phyloP scores from a whole-genome alignment of 2,888 invertebrate genomes.

The Eupithecia subumbrata region DNA sequence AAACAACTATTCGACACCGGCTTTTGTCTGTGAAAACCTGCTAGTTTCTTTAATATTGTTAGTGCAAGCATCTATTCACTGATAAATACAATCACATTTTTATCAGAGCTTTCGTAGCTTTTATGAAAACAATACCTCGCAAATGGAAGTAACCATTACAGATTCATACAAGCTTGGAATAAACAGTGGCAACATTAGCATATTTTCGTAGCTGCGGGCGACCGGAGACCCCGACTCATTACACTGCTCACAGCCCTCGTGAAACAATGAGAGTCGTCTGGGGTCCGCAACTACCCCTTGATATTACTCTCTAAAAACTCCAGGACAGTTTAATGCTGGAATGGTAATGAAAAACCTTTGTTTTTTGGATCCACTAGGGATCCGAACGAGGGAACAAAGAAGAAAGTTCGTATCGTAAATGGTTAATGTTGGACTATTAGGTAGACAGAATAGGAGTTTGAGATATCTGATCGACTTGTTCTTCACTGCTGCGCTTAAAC shows the following conservation, averaged over 20 bases:
- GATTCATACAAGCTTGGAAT: conserved; percentile 18
- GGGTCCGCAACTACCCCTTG: conserved; percentile 37
- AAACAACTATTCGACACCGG: neutral
- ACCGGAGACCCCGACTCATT: conserved; percentile 46
- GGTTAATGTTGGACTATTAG: neutral
- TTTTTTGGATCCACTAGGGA: conserved; percentile 22
- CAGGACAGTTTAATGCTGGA: conserved; percentile 24
- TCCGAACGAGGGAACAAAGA: conserved; percentile 8
- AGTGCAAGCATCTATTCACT: neutral
- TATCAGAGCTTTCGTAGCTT: neutral
- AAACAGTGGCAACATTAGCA: conserved; percentile 36
- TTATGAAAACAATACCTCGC: conserved; percentile 1
- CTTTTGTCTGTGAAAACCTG: neutral
- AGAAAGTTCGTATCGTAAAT: neutral
- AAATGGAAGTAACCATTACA: conserved; percentile 10
- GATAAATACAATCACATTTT: neutral
- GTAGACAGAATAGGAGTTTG: neutral
- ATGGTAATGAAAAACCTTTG: conserved; percentile 32
- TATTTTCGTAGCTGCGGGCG: conserved; percentile 44
- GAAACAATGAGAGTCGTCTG: conserved; percentile 49
- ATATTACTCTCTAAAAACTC: conserved; percentile 40
- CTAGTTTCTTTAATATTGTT: neutral
- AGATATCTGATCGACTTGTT: neutral
- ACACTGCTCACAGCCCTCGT: conserved; percentile 39
- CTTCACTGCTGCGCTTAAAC: neutral